phyloP scores from a whole-genome alignment of 2,888 invertebrate species.

The Scaptomyza caliginosa region DNA sequence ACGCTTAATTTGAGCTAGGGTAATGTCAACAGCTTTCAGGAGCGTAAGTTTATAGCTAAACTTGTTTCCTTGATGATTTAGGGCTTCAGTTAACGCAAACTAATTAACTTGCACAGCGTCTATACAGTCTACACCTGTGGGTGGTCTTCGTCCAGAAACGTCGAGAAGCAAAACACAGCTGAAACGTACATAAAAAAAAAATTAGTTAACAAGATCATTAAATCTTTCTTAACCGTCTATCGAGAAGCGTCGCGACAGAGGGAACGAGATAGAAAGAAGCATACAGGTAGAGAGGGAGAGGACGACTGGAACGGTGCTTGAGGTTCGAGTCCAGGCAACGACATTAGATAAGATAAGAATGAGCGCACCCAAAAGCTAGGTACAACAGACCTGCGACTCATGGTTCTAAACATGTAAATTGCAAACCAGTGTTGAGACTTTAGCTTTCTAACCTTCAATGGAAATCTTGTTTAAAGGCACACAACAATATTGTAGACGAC shows the following conservation, averaged over 20 bases:
- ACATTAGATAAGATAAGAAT: slow-evolving; percentile 66
- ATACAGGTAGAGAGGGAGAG: neutral
- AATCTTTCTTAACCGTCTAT: slow-evolving; percentile 72
- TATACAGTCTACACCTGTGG: slow-evolving; percentile 51
- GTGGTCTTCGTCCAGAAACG: slow-evolving; percentile 45
- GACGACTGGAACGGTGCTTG: neutral
- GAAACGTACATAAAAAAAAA: slow-evolving; percentile 50
- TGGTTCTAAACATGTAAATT: slow-evolving; percentile 20
- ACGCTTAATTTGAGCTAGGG: slow-evolving; percentile 1
- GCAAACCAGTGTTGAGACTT: neutral
- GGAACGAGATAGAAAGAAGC: neutral
- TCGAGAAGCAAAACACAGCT: slow-evolving; percentile 1
- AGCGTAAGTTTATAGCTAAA: slow-evolving; percentile 26
- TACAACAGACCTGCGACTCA: slow-evolving; percentile 18
- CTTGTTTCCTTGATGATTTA: slow-evolving; percentile 40
- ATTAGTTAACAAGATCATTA: slow-evolving; percentile 79
- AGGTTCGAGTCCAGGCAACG: slow-evolving; percentile 19
- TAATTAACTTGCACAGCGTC: slow-evolving; percentile 69
- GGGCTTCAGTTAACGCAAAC: slow-evolving; percentile 33
- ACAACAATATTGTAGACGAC: no score
- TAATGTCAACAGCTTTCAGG: slow-evolving; percentile 11
- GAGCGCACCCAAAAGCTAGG: slow-evolving; percentile 26
- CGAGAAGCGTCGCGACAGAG: slow-evolving; percentile 27
- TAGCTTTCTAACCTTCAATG: no score
- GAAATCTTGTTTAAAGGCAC: no score